phyloP scores from a whole-genome alignment of 2,113 vertebrate genomes.

The Cyphomyrus discorhynchus region DNA sequence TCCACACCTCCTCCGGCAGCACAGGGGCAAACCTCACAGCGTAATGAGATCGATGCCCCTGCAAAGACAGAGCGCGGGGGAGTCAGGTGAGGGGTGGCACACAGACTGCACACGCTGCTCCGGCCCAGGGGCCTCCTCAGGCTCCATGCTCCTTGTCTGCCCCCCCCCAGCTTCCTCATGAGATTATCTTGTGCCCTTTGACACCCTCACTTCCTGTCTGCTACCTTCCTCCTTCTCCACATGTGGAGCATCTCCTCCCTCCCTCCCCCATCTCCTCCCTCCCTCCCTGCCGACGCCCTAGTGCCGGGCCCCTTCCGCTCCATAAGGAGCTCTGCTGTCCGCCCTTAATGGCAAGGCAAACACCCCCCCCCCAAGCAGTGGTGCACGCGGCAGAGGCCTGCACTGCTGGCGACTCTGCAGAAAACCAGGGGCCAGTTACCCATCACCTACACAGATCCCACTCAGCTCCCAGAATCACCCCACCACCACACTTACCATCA shows the following conservation, averaged over 20 bases:
- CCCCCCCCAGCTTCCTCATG: neutral
- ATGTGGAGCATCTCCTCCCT: slow-evolving; percentile 45
- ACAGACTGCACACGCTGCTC: neutral
- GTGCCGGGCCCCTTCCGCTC: slow-evolving; percentile 58
- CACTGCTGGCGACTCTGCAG: slow-evolving; percentile 31
- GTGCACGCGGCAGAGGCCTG: slow-evolving; percentile 35
- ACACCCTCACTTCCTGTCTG: slow-evolving; percentile 30
- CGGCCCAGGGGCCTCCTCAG: neutral
- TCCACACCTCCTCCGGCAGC: neutral
- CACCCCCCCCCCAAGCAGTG: slow-evolving; percentile 23
- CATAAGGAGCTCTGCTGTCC: slow-evolving; percentile 40
- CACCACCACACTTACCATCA: too few relatives aligned
- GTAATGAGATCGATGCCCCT: too few relatives aligned
- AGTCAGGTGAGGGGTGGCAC: neutral
- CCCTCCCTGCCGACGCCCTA: slow-evolving; percentile 56
- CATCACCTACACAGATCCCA: slow-evolving; percentile 48
- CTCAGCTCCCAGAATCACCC: slow-evolving; percentile 32
- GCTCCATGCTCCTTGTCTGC: neutral
- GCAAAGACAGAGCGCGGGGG: neutral
- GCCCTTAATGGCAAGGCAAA: slow-evolving; percentile 56
- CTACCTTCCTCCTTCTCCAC: slow-evolving; percentile 54
- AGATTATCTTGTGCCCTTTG: slow-evolving; percentile 32
- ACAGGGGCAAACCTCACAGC: neutral
- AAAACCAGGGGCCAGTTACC: slow-evolving; percentile 48
- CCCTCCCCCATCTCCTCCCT: slow-evolving; percentile 22